These are phyloP conservation scores for Coleophora deauratella DNA, from an alignment of 2,888 invertebrate genomes.

Conservation along the genomic window DNA sequence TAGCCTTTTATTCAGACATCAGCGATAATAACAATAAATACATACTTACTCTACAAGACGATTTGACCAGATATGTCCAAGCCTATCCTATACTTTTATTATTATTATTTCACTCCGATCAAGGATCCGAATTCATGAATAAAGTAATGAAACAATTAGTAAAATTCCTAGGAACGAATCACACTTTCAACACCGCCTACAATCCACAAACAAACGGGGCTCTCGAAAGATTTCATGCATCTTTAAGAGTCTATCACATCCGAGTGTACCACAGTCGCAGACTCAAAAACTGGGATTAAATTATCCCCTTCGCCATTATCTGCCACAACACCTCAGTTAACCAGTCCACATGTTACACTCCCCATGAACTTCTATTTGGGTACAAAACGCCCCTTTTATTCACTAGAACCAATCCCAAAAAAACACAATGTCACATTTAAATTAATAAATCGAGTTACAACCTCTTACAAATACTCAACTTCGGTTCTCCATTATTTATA, in stretches of 20 bases:
- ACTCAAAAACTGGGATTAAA: conserved; percentile 24
- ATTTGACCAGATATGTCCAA: conserved; percentile 27
- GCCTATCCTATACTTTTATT: conserved; percentile 29
- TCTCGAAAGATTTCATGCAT: conserved; percentile 28
- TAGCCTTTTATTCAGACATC: conserved; percentile 30
- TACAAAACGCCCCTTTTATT: conserved; percentile 25
- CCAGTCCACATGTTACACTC: conserved; percentile 23
- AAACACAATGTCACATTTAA: conserved; percentile 19
- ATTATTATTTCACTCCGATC: conserved; percentile 28
- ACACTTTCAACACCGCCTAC: conserved; percentile 26
- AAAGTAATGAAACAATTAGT: conserved; percentile 25
- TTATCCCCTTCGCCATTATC: conserved; percentile 29
- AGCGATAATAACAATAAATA: conserved; percentile 24
- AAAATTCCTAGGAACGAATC: conserved; percentile 25
- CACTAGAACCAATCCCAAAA: conserved; percentile 18
- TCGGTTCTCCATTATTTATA: conserved; percentile 20
- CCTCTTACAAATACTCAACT: conserved; percentile 20
- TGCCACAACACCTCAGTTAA: conserved; percentile 31
- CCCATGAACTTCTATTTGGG: conserved; percentile 29
- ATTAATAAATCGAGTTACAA: conserved; percentile 18
- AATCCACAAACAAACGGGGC: conserved; percentile 30
- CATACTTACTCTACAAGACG: conserved; percentile 27
- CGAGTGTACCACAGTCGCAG: conserved; percentile 25
- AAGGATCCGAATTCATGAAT: conserved; percentile 30
- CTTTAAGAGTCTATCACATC: conserved; percentile 23